Base-by-base conservation (phyloP, 2,113 vertebrate genomes). In the Megaptera novaeangliae region DNA sequence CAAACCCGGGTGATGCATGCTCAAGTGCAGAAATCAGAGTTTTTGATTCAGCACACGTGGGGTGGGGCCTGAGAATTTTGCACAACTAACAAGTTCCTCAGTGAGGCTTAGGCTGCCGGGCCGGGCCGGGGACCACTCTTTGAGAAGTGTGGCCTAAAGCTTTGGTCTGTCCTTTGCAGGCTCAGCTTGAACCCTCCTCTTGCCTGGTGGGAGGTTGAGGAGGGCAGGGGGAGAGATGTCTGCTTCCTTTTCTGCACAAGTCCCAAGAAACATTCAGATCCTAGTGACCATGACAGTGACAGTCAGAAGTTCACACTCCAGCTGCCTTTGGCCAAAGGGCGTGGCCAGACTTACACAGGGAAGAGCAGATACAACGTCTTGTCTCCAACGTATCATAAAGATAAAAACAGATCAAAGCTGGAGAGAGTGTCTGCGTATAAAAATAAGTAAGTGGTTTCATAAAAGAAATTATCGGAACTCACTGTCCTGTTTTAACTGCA, bases 381-480 rank as follows among this genome's bases (percentile, higher is more conserved):
- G 41, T 88, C 77, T 91, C 46, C 63, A 91, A 61, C 3, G 34
- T 74, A 81, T 86, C 68, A 29, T 20, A 82, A 41, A 92, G 64
- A 85, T 84, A 90, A 95, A 96, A 86, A 91, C n/a, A 72, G 77
- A 82, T 88, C n/a, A 81, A 84, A 78, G 94, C 72, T 39, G 61
- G 52, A 88, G 72, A 86, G 18, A 27, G 34, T 34, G 5, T 86
- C 69, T 25, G 81, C 46, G 44, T 44, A 91, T 63, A 94, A 86
- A 95, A 95, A 64, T 39, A 63, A 93, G 29, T 36, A 66, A 80
- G 85, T 18, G 11, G 13, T 49, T 88, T 92, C 64, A 61, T 23
- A 68, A 75, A 57, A 96, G 88, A 92, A 75, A 44, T 66, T 23
- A 80, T 82, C 10, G 49, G 90, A 59, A 74, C 69, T 92, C 34